Evolutionary conservation across 2,888 invertebrate species (phyloP).

Genomic region (Monochamus alternatus): DNA sequence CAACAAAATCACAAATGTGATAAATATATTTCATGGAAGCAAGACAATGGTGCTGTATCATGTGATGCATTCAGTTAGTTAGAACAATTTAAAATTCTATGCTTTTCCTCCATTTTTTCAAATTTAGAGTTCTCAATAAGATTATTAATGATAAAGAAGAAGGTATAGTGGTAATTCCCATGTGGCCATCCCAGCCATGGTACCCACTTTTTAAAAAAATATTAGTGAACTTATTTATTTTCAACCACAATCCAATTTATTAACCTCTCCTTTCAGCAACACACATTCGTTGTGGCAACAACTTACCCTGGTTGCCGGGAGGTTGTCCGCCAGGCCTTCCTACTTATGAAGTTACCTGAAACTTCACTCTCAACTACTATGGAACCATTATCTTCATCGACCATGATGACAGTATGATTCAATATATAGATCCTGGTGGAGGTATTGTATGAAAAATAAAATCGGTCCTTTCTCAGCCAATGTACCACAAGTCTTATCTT

Average conservation of each 20-base stretch:
- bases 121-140: constrained; percentile 58
- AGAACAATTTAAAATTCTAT: constrained; percentile 41
- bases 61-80: constrained; percentile 58
- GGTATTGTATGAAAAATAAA: neutral
- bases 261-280: constrained; percentile 37
- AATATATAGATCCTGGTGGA: constrained; percentile 1
- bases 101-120: constrained; percentile 50
- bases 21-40: constrained; percentile 18
- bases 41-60: constrained; percentile 50
- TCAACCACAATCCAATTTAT: constrained; percentile 21
- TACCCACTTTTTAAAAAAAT: constrained; percentile 35
- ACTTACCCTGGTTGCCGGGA: constrained; percentile 42
- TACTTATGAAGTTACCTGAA: neutral
- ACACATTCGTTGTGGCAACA: neutral
- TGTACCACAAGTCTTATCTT: neutral
- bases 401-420: constrained; percentile 3
- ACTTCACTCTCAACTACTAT: neutral
- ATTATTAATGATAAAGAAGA: constrained; percentile 55
- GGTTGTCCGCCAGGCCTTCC: neutral
- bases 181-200: constrained; percentile 40
- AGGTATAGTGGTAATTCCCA: constrained; percentile 30
- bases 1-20: constrained; percentile 4
- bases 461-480: neutral
- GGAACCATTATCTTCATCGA: neutral
- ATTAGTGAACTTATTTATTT: constrained; percentile 14